Percentiles rank a stretch among this genome's conserved stretches.
Conservation (phyloP, 2,113 vertebrate species). For the Notechis scutatus region DNA sequence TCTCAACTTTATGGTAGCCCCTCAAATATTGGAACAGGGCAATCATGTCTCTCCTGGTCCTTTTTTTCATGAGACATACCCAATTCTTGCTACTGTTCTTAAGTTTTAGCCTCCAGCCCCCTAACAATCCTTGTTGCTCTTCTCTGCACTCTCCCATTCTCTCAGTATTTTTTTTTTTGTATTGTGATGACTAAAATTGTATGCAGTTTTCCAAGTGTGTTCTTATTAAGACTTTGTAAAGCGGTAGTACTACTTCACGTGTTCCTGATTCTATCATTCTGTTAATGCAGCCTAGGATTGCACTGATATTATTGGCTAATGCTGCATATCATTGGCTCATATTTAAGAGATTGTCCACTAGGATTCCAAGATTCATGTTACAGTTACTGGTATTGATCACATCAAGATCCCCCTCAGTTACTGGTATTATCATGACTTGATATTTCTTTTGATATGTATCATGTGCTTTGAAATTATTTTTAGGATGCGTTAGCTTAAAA, state of each 20-base stretch:
- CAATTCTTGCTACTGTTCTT: not conserved
- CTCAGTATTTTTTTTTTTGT: not conserved
- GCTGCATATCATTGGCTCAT: not conserved
- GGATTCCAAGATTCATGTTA: not conserved
- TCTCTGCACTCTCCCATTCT: not conserved
- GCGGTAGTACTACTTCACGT: not conserved
- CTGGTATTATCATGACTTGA: not conserved
- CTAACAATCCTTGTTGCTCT: not conserved
- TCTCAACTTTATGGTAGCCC: not conserved
- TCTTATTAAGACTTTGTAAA: not conserved
- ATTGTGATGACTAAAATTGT: not conserved
- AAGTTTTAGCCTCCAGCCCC: not conserved
- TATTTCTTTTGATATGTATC: not conserved
- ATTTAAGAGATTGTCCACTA: not conserved
- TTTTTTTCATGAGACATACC: not conserved
- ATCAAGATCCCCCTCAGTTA: not conserved
- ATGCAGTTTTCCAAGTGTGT: not conserved
- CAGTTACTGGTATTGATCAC: not conserved
- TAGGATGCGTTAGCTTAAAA: not conserved
- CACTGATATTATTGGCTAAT: not conserved
- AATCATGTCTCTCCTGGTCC: not conserved
- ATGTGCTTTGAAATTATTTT: not conserved
- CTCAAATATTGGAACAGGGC: not conserved
- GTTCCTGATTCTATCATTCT: not conserved
- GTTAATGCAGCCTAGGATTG: not conserved